A percentile compares a stretch with the other conserved stretches of the same genome.
Conservation (phyloP, 2,797 vertebrate genomes). For the Coluber constrictor region DNA sequence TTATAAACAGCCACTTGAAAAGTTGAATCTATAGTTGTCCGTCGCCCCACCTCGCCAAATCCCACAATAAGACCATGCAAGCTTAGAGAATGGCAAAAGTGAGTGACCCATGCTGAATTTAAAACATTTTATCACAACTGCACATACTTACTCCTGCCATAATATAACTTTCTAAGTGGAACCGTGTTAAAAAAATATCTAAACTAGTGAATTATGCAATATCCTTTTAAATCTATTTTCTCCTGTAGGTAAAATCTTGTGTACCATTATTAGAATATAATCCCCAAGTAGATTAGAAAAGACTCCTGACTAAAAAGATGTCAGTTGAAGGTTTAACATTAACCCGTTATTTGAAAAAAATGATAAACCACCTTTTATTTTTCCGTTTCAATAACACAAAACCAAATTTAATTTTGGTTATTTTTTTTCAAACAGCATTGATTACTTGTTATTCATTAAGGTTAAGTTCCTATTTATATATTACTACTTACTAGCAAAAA, state of each 20-base stretch:
- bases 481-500: background rate
- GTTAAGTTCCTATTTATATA: background rate
- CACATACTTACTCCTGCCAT: background rate
- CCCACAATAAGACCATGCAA: background rate
- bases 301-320: background rate
- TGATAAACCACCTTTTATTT: background rate
- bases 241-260: background rate
- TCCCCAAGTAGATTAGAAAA: background rate
- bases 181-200: conserved; percentile 1
- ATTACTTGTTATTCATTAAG: background rate
- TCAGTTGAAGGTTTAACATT: background rate
- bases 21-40: background rate
- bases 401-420: background rate
- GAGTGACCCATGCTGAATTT: background rate
- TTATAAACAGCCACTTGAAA: background rate
- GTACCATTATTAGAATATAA: background rate
- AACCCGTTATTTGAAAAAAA: background rate
- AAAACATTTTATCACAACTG: background rate
- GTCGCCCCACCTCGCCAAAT: background rate
- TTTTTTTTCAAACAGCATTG: background rate
- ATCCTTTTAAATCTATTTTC: background rate
- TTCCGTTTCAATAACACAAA: background rate
- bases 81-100: background rate
- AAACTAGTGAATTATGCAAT: conserved; percentile 28
- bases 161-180: background rate